Base-by-base conservation (phyloP, 2,797 vertebrate species). In the Coregonus sp. region DNA sequence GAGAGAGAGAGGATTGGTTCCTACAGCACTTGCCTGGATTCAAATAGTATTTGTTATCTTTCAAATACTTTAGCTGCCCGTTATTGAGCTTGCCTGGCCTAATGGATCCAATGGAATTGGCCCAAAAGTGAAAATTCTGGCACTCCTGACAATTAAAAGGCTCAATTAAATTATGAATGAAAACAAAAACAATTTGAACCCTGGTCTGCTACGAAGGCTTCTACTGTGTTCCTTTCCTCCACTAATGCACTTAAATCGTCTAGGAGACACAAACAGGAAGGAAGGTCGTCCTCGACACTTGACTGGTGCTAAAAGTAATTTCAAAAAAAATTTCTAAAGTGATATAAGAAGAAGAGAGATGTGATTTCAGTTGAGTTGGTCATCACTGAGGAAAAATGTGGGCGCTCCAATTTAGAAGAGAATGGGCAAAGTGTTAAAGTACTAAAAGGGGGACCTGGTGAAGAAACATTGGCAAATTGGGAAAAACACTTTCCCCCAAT, bases 251-350 rank as follows among this genome's bases (percentile, higher is more conserved):
- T 85, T 88, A 86, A 90, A 92, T 88, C 90, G 85, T 85, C 86
- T 83, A 40, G 29, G 81, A 93, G 88, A 88, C 86, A 90, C 93
- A 80, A 77, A 72, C 75, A 90, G 91, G 88, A 75, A 86, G 84
- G 85, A 78, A 90, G 80, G 87, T 81, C 3, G 31, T n/a, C 54
- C 5, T 59, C 54, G 18, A 89, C 90, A 91, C 91, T 89, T 81
- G 82, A 89, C 82, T 87, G 88, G 74, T 77, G 88, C 86, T 86
- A 73, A 92, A 93, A 91, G 89, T 92, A 86, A 93, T 93, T 93
- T 91, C 81, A 85, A 89, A n/a, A n/a, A n/a, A n/a, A n/a, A n/a
- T n/a, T n/a, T 82, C 85, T n/a, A 85, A 89, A 85, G 79, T n/a
- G 29, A 90, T 75, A 75, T 78, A 80, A 86, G 85, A 87, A 18